A percentile compares a stretch with the other conserved stretches of the same genome.
Conservation (phyloP, 1,140 invertebrate genomes). For the Drosophila teissieri region DNA sequence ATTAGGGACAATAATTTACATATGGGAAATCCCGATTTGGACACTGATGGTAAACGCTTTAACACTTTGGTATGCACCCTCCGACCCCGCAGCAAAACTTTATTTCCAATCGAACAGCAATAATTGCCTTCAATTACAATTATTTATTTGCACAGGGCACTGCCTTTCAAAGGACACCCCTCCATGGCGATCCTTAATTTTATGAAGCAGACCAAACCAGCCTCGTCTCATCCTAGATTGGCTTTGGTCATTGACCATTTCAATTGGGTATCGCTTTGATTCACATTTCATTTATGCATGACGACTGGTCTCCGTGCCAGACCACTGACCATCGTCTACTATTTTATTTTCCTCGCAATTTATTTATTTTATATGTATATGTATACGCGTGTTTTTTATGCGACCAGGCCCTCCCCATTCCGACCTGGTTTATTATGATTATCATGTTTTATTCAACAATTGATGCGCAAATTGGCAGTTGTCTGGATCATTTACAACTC, state of each 20-base stretch:
- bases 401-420: background rate
- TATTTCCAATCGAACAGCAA: conserved; percentile 70
- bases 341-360: conserved; percentile 70
- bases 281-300: conserved; percentile 80
- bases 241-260: conserved; percentile 62
- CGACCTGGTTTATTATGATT: conserved; percentile 73
- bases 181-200: conserved; percentile 15
- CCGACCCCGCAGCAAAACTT: conserved; percentile 33
- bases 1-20: too few relatives aligned
- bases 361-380: conserved; percentile 42
- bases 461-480: conserved; percentile 82
- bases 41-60: conserved; percentile 1
- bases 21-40: conserved; percentile 10
- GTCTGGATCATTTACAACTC: conserved; percentile 82
- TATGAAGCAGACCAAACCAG: conserved; percentile 21
- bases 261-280: conserved; percentile 81
- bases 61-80: conserved; percentile 3
- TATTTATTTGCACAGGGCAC: conserved; percentile 71
- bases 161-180: background rate
- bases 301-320: conserved; percentile 30
- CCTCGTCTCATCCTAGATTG: conserved; percentile 53
- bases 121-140: conserved; percentile 83
- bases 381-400: conserved; percentile 39
- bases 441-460: conserved; percentile 83
- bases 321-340: conserved; percentile 51